Percentiles rank a stretch among this genome's conserved stretches.
Conservation (phyloP, 2,888 invertebrate genomes). For the Iselma pallidipennis region DNA sequence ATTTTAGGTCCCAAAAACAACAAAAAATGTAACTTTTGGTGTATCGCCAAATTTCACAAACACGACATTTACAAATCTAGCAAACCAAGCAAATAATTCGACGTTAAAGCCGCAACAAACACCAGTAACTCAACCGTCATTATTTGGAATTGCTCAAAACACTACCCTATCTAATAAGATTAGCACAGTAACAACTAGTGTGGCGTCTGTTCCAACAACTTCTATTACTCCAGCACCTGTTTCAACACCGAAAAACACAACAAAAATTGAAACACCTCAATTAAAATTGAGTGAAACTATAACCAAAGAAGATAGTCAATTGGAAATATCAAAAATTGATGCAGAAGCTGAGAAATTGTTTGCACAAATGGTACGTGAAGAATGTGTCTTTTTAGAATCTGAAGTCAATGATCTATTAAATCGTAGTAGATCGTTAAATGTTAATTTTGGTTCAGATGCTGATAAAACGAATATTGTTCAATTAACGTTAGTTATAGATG, state of each 20-base stretch:
- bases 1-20: background rate
- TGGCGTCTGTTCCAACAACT: background rate
- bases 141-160: background rate
- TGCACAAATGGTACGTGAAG: slow-evolving; percentile 66
- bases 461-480: slow-evolving; percentile 61
- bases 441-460: slow-evolving; percentile 62
- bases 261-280: background rate
- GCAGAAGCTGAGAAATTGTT: slow-evolving; percentile 53
- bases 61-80: background rate
- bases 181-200: background rate
- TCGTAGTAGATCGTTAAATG: slow-evolving; percentile 59
- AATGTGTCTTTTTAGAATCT: slow-evolving; percentile 67
- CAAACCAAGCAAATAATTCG: background rate
- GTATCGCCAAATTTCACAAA: background rate
- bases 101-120: background rate
- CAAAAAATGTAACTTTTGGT: background rate
- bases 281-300: background rate
- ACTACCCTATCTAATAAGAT: background rate
- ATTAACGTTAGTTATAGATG: slow-evolving; percentile 60
- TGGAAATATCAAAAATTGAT: slow-evolving; percentile 10
- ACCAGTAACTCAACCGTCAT: background rate
- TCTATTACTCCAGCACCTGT: background rate
- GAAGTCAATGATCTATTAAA: slow-evolving; percentile 66
- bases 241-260: background rate
- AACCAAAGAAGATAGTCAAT: background rate